Base-by-base conservation (phyloP, 2,888 invertebrate genomes). In the Cerastis rubricosa region DNA sequence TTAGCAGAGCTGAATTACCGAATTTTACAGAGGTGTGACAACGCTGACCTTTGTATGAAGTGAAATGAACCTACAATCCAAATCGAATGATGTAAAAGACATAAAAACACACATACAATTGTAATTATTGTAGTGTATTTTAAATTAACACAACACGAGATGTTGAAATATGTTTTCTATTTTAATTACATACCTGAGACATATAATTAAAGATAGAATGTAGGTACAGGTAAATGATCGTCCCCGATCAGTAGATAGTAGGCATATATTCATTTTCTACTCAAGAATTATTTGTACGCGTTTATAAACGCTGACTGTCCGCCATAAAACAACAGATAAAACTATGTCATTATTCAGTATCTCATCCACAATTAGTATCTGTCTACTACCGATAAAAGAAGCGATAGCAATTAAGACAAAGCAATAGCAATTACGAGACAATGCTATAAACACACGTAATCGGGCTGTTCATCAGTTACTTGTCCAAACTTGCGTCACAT, bases 351-450 rank as follows among this genome's bases (percentile, higher is more conserved):
- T 77, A 47, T 70, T 84, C 66, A 75, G 76, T 35, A 71, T 68
- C 70, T 70, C 77, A 78, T 73, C 67, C 66, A 74, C 81, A 78
- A 85, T 87, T 83, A 76, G 69, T 85, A 71, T 67, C 73, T 77
- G 80, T 83, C 86, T 78, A 57, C 40, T 68, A 25, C 71, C 69
- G 81, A 87, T 87, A 78, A 66, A 78, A 63, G 81, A 77, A 70
- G 47, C 77, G 80, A 87, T 87, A 74, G 74, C 74, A 81, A 88
- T 88, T 87, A 87, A 85, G 76, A 85, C 83, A 88, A 87, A 87
- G 75, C 75, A 64, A 72, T 85, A 67, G 83, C 83, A 85, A 88
- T 87, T 87, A 82, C 85, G 47, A 67, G 65, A 81, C 85, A 85
- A 78, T 79, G 78, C 76, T 76, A 80, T 88, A 86, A 85, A 85